Evolutionary conservation across 2,113 vertebrate species (phyloP), one percentile per base, ranked within the genome.

Genomic region (Forbesichthys papilliferus): DNA sequence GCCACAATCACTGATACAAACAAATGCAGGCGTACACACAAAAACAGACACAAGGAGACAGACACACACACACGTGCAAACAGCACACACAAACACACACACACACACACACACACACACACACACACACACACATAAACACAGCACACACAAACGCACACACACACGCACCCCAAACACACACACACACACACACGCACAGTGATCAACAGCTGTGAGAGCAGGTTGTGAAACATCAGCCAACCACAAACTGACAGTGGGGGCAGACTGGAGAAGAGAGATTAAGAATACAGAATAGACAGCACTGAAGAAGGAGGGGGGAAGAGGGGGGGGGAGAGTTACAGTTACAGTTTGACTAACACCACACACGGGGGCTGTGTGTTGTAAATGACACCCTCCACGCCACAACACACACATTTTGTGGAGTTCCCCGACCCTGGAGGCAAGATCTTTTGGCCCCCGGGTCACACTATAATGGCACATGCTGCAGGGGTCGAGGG

Each of bases 161-260:
- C 61, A 46, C 27, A 5, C 9, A 51, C 47, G 54, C 20, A 51
- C 49, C 47, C 8, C 36, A 27, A 27, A 27, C 27, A 27, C 57
- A 46, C 34, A 46, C 46, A 34, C 18, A 46, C 61, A 78, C 18
- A 59, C 16, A 68, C 49, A 66, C n/a, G 66, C 48, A 67, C 11
- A 55, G 57, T 49, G 68, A 83, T 81, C 71, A 83, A 74, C 83
- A 84, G 80, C 79, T 84, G 76, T 77, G 74, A 78, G 73, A 84
- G 64, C 75, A 83, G 83, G 27, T 89, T 86, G 79, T 74, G 84
- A 85, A 84, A 89, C 77, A 81, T 80, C 82, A 82, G 74, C 79
- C 33, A 60, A 89, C 86, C 87, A 79, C 87, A 86, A 92, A 90
- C 91, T 90, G 91, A 93, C 87, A 92, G 53, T 81, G 78, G 52